Evolutionary conservation across 2,888 invertebrate species (phyloP), one percentile per base, ranked within the genome.

Genomic region (Aphelenchoides bicaudatus): DNA sequence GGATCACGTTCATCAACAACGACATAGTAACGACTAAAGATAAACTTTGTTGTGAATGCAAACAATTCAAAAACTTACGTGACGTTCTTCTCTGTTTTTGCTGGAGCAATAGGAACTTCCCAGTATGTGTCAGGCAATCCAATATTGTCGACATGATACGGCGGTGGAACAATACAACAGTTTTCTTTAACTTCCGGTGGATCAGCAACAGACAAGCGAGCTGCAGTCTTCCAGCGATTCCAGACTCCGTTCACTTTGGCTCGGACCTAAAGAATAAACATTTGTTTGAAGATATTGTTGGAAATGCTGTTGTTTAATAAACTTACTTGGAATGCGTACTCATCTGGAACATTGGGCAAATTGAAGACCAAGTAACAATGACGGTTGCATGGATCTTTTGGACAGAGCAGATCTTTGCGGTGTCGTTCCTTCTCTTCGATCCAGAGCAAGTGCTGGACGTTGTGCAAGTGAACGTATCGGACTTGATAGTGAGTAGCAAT

Each of bases 111-210:
- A 47, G 68, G 65, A 1, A 79, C 68, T 30, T 73, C 70, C 74
- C 68, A 69, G 52, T 58, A 68, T 6, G 79, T 77, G 34, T 67
- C 75, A 5, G 68, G 66, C 1, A 66, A 59, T 30, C 74, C 75
- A 52, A 79, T 73, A 62, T 74, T 71, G 39, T 75, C 72, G 21
- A 79, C 74, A 25, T 66, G 59, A 68, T 75, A 79, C 3, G 74
- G 74, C 13, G 79, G 79, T n/a, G 79, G 77, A 8, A 79, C 79
- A 55, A 79, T 79, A 55, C 79, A 79, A 59, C 79, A 79, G 53
- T 64, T 66, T 31, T 68, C 61, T 52, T 63, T 61, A 31, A 71
- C 66, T 50, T 72, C 72, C 25, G 60, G 56, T 21, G 73, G 67
- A 46, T 76, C 74, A 31, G 55, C 62, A 46, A 71, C 65, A 54